Conservation (phyloP, 2,113 vertebrate genomes). For the Trogon surrucura region DNA sequence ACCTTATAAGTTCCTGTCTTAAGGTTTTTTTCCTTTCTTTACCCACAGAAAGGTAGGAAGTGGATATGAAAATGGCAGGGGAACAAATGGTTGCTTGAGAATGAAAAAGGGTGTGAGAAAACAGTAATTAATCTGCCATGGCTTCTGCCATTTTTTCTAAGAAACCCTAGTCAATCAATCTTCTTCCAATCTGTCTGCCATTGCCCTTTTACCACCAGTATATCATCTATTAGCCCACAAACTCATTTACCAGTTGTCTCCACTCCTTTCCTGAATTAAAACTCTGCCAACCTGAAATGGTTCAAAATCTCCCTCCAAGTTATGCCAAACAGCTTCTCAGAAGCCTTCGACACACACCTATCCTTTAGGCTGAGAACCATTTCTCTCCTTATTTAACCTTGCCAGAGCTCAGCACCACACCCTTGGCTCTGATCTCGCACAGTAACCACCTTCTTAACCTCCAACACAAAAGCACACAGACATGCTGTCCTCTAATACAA, state of each 20-base stretch:
- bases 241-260: slow-evolving; percentile 27
- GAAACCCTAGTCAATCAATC: slow-evolving; percentile 23
- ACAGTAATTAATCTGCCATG: slow-evolving; percentile 40
- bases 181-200: slow-evolving; percentile 30
- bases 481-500: not conserved
- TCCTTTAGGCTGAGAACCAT: slow-evolving; percentile 30
- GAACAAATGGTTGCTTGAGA: slow-evolving; percentile 1
- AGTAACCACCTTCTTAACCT: not conserved
- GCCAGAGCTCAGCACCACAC: slow-evolving; percentile 2
- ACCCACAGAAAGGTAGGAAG: not conserved
- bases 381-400: slow-evolving; percentile 38
- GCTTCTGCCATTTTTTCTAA: slow-evolving; percentile 3
- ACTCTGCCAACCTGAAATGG: slow-evolving; percentile 11
- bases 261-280: slow-evolving; percentile 16
- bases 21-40: not conserved
- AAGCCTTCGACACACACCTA: slow-evolving; percentile 40
- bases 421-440: not conserved
- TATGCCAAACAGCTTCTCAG: slow-evolving; percentile 45
- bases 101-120: slow-evolving; percentile 20
- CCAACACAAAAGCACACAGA: not conserved
- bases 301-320: slow-evolving; percentile 35
- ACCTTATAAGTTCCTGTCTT: not conserved
- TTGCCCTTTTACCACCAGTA: slow-evolving; percentile 28
- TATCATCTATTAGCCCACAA: slow-evolving; percentile 18
- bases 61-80: not conserved